Evolutionary conservation across 2,113 vertebrate species (phyloP).

Genomic region (Thunnus maccoyii): DNA sequence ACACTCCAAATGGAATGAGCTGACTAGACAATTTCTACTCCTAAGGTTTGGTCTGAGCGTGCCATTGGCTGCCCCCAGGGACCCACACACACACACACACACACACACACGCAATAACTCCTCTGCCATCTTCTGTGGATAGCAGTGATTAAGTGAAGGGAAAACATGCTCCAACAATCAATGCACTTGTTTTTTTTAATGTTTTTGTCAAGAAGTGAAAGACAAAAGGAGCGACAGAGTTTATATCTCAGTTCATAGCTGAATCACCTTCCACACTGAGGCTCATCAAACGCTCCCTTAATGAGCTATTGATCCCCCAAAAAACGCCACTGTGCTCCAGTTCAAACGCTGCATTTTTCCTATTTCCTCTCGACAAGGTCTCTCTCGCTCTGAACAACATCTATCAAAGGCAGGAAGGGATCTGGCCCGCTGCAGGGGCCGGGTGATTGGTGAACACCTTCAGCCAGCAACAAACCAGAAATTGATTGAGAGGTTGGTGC

Average conservation of each 20-base stretch:
- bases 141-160: background rate
- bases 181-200: background rate
- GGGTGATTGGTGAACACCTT: slow-evolving; percentile 16
- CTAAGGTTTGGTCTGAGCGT: background rate
- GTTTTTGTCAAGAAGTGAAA: slow-evolving; percentile 20
- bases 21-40: slow-evolving; percentile 17
- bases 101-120: slow-evolving; percentile 7
- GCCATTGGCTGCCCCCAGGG: slow-evolving; percentile 3
- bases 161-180: slow-evolving; percentile 17
- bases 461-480: slow-evolving; percentile 5
- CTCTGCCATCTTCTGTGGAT: background rate
- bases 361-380: slow-evolving; percentile 39
- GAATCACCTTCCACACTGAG: slow-evolving; percentile 8
- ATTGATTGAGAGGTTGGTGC: slow-evolving; percentile 52
- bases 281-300: slow-evolving; percentile 35
- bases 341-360: slow-evolving; percentile 29
- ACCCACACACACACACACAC: background rate
- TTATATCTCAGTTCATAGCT: slow-evolving; percentile 14
- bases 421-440: background rate
- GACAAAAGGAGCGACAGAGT: background rate
- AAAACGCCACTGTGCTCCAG: background rate
- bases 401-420: slow-evolving; percentile 29
- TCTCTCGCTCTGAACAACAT: slow-evolving; percentile 33
- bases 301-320: slow-evolving; percentile 53
- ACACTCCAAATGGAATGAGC: slow-evolving; percentile 8